Evolutionary conservation across 2,797 vertebrate genomes (phyloP), one percentile per base, ranked within the genome.

Genomic region (Pipistrellus pipistrellus): DNA sequence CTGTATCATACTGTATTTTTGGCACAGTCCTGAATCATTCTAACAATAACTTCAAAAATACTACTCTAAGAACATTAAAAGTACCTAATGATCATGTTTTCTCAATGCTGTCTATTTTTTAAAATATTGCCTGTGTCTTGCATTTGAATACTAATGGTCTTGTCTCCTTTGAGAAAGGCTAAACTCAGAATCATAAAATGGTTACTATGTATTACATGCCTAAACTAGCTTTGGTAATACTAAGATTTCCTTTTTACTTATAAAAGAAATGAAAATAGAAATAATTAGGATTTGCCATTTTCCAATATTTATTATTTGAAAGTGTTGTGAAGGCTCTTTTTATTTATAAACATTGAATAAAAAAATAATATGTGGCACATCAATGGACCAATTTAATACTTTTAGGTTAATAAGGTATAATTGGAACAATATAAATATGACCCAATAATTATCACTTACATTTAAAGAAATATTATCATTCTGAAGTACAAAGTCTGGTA

Each of bases 281-380:
- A 57, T 51, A 25, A 69, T 46, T 72, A 27, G 53, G 4, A 4
- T 48, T 88, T 86, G 25, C 9, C 30, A 78, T 32, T 75, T 6
- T 71, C 41, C 0, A 32, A 77, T 71, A 86, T 82, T 85, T 66
- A 88, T 75, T 38, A 69, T 73, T 44, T 76, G 90, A 38, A 92
- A 62, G 2, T 46, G 35, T 27, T 72, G 9, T 38, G 20, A 83
- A 27, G 1, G 9, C 3, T 66, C 27, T 83, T 59, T 81, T 21
- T 44, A 53, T 53, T 38, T 86, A 51, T 18, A 30, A 80, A 44
- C 11, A 55, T 55, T 44, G 1, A 84, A 35, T 55, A 90, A 90
- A 92, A 90, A 90, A 92, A n/a, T 64, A 38, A 78, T 64, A 71
- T 30, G 13, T 81, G 12, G 62, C 20, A 94, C 75, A 85, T 89